Evolutionary conservation across 2,888 invertebrate genomes (phyloP).

Genomic region (Cybosia mesomella): DNA sequence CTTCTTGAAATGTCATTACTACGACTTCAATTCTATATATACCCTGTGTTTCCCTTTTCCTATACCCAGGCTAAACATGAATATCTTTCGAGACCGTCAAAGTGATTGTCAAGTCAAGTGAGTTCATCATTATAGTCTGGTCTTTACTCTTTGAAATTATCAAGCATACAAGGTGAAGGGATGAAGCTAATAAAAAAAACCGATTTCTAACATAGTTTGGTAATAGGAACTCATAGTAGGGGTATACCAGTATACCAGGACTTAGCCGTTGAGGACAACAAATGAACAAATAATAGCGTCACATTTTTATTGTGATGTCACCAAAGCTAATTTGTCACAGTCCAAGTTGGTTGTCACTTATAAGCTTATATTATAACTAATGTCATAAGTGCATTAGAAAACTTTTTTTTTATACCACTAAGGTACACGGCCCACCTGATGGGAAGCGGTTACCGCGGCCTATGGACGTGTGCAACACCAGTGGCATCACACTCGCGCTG

Average conservation of each 20-base stretch:
- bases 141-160: no score
- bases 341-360: slow-evolving; percentile 25
- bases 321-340: slow-evolving; percentile 54
- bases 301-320: slow-evolving; percentile 58
- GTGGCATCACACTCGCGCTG: no score
- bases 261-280: slow-evolving; percentile 53
- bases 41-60: neutral
- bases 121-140: no score
- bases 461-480: no score
- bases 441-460: no score
- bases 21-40: neutral
- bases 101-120: no score
- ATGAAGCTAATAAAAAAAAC: no score
- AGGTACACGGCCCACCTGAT: no score
- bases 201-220: neutral
- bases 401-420: slow-evolving; percentile 1
- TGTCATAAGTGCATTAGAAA: slow-evolving; percentile 9
- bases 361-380: slow-evolving; percentile 26
- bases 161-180: no score
- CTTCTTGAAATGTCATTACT: neutral
- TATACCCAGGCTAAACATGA: neutral
- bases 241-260: slow-evolving; percentile 4
- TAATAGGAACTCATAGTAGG: neutral
- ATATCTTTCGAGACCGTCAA: no score
- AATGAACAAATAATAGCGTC: slow-evolving; percentile 63